These are phyloP conservation scores for Drosophila suzukii DNA, from an alignment of 1,140 invertebrate genomes.

Conservation along the genomic window DNA sequence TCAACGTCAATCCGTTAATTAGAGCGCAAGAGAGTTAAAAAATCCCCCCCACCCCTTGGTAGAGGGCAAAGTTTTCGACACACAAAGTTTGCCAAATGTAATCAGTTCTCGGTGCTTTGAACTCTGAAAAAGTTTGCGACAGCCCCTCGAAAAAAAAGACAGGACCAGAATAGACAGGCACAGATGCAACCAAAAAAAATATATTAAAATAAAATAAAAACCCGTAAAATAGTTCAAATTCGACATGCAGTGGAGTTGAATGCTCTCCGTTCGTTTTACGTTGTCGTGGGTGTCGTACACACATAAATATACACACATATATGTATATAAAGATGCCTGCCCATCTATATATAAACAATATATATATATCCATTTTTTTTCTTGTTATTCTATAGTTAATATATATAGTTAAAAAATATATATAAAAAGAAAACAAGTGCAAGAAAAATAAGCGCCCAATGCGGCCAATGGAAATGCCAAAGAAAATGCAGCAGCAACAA, in stretches of 20 bases:
- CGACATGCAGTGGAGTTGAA: slow-evolving; percentile 40
- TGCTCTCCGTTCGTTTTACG: slow-evolving; percentile 26
- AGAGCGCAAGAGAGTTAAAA: neutral
- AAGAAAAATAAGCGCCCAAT: slow-evolving; percentile 38
- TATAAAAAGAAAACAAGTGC: slow-evolving; percentile 40
- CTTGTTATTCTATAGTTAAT: slow-evolving; percentile 61
- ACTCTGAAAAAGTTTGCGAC: slow-evolving; percentile 28
- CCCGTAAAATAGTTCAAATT: slow-evolving; percentile 19
- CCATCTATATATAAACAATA: slow-evolving; percentile 41
- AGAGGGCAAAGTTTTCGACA: slow-evolving; percentile 11
- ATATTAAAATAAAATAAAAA: slow-evolving; percentile 9
- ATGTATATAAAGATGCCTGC: slow-evolving; percentile 29
- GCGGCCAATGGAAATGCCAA: slow-evolving; percentile 56
- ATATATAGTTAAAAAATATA: slow-evolving; percentile 37
- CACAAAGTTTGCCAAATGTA: slow-evolving; percentile 10
- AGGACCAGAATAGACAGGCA: slow-evolving; percentile 39
- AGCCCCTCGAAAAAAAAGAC: slow-evolving; percentile 4
- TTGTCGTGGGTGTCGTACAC: slow-evolving; percentile 37
- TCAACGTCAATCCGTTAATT: neutral
- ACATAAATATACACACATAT: slow-evolving; percentile 7
- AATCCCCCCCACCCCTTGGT: neutral
- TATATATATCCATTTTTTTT: slow-evolving; percentile 45
- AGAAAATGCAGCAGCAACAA: slow-evolving; percentile 50
- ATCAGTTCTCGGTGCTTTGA: slow-evolving; percentile 15
- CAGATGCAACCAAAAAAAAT: slow-evolving; percentile 10